Percentiles rank a stretch among this genome's conserved stretches.
These are phyloP conservation scores for Gallinago stenura DNA, from an alignment of 2,797 vertebrate species.

Conservation along the genomic window DNA sequence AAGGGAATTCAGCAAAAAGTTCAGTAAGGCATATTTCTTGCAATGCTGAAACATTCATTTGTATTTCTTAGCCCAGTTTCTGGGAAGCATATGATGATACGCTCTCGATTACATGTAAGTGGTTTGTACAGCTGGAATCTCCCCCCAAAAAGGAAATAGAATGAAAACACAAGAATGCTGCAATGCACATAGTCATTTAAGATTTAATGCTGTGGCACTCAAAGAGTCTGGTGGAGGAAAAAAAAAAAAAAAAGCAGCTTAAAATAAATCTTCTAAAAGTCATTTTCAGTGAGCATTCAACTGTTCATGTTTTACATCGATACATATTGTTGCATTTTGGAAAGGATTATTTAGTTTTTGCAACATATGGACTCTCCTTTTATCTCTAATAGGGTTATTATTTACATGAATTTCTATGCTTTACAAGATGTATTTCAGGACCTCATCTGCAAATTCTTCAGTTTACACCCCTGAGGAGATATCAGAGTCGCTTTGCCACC, in stretches of 20 bases:
- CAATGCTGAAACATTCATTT: background rate
- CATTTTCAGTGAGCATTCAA: background rate
- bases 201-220: background rate
- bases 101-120: background rate
- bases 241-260: background rate
- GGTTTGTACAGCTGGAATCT: background rate
- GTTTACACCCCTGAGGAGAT: background rate
- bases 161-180: background rate
- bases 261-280: conserved; percentile 27
- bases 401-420: background rate
- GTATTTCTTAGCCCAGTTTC: background rate
- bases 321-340: conserved; percentile 16
- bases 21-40: background rate
- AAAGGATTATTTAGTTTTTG: conserved; percentile 41
- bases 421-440: background rate
- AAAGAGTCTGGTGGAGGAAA: background rate
- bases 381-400: background rate
- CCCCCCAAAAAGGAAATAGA: background rate
- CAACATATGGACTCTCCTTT: background rate
- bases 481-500: background rate
- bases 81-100: background rate
- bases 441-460: background rate
- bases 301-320: background rate
- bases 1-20: background rate
- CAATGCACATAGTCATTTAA: background rate